phyloP scores from a whole-genome alignment of 2,888 invertebrate species.

The Eledona agricola region DNA sequence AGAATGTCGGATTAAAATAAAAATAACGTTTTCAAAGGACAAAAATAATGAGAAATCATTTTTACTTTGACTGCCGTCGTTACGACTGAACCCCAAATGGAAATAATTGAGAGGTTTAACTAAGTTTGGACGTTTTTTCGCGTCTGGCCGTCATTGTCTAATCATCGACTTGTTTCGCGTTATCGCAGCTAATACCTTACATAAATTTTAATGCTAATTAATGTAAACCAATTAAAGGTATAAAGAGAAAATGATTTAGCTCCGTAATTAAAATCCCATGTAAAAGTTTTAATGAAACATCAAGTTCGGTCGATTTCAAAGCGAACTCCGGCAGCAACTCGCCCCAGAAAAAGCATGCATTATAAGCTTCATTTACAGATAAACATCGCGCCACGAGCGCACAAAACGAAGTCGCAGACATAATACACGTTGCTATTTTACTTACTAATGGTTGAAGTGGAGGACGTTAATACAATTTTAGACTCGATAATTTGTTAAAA shows the following conservation, averaged over 20 bases:
- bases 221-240: conserved; percentile 26
- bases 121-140: conserved; percentile 6
- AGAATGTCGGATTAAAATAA: too few relatives aligned
- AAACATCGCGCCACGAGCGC: conserved; percentile 16
- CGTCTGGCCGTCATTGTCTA: conserved; percentile 16
- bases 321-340: conserved; percentile 14
- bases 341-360: conserved; percentile 18
- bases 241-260: conserved; percentile 24
- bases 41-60: too few relatives aligned
- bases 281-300: conserved; percentile 30
- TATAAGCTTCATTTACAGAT: conserved; percentile 28
- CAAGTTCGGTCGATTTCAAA: conserved; percentile 24
- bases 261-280: conserved; percentile 21
- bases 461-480: conserved; percentile 17
- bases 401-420: too few relatives aligned
- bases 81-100: too few relatives aligned
- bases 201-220: conserved; percentile 27
- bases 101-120: too few relatives aligned
- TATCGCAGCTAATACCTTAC: conserved; percentile 18
- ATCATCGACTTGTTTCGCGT: conserved; percentile 18
- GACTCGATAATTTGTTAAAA: conserved; percentile 26
- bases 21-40: too few relatives aligned
- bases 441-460: conserved; percentile 15
- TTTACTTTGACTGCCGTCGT: too few relatives aligned
- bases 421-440: conserved; percentile 18